These are phyloP conservation scores for Phalangium opilio DNA, from an alignment of 2,888 invertebrate species.

Conservation along the genomic window DNA sequence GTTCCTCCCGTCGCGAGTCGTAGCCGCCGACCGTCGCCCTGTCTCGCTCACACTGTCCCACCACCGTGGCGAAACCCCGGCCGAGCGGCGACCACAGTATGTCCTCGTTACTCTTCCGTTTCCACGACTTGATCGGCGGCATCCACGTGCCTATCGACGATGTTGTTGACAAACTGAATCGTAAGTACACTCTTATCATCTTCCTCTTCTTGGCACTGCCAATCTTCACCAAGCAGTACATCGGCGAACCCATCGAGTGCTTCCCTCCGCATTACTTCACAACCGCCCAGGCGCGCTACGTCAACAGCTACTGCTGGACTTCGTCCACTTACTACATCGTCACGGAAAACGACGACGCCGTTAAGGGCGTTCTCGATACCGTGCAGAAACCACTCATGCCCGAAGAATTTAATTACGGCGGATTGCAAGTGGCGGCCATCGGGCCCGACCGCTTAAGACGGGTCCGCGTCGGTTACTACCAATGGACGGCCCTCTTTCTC, in stretches of 20 bases:
- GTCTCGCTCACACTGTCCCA: too few relatives aligned
- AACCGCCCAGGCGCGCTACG: slow-evolving; percentile 27
- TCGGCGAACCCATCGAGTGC: slow-evolving; percentile 36
- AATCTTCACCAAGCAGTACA: slow-evolving; percentile 36
- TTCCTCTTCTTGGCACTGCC: slow-evolving; percentile 32
- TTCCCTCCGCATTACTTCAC: slow-evolving; percentile 30
- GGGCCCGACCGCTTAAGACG: slow-evolving; percentile 21
- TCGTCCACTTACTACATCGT: slow-evolving; percentile 30
- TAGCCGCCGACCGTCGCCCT: too few relatives aligned
- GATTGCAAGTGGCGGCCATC: slow-evolving; percentile 20
- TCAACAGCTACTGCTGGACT: slow-evolving; percentile 31
- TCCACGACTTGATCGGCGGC: slow-evolving; percentile 27
- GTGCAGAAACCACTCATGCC: slow-evolving; percentile 17
- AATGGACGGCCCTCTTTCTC: slow-evolving; percentile 29
- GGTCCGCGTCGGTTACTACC: slow-evolving; percentile 27
- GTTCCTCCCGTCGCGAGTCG: too few relatives aligned
- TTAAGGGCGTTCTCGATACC: slow-evolving; percentile 8
- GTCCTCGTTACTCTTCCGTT: slow-evolving; percentile 17
- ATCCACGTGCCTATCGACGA: slow-evolving; percentile 31
- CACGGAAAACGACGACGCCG: slow-evolving; percentile 18
- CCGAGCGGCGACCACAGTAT: too few relatives aligned
- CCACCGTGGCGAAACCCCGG: too few relatives aligned
- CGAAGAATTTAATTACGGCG: slow-evolving; percentile 22
- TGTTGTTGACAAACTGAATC: slow-evolving; percentile 33
- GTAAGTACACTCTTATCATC: slow-evolving; percentile 33